Percentiles rank a stretch among this genome's conserved stretches.
Conservation (phyloP, 2,888 invertebrate species). For the Glaucopsyche alexis region DNA sequence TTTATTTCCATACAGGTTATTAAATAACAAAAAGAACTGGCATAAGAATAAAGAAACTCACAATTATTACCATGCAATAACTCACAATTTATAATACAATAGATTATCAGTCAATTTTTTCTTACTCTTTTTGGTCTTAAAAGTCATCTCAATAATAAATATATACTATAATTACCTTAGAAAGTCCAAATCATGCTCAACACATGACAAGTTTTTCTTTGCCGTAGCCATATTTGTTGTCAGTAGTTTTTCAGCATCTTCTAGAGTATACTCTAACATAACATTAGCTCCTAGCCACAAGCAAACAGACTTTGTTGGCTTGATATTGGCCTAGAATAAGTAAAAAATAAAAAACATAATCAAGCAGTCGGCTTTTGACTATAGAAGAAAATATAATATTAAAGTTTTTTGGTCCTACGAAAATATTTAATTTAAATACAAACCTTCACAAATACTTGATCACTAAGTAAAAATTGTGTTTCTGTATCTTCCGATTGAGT, state of each 20-base stretch:
- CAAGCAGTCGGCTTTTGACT: background rate
- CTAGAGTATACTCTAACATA: conserved; percentile 96
- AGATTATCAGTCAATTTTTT: no score
- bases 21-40: no score
- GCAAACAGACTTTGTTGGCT: conserved; percentile 93
- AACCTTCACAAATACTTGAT: conserved; percentile 90
- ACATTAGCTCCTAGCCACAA: conserved; percentile 95
- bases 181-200: conserved; percentile 96
- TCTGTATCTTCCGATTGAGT: conserved; percentile 89
- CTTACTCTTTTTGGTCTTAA: no score
- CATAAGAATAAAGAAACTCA: no score
- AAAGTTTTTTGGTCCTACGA: background rate
- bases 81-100: no score
- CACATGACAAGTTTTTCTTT: conserved; percentile 88
- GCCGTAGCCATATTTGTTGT: conserved; percentile 92
- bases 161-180: conserved; percentile 78
- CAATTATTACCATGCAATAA: no score
- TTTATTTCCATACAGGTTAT: no score
- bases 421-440: conserved; percentile 14
- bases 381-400: no score
- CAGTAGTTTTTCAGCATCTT: conserved; percentile 92
- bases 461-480: conserved; percentile 94
- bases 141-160: no score
- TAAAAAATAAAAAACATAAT: conserved; percentile 23
- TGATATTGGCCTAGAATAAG: conserved; percentile 87